Conservation (phyloP, 2,797 vertebrate species). For the Pitangus sulphuratus region DNA sequence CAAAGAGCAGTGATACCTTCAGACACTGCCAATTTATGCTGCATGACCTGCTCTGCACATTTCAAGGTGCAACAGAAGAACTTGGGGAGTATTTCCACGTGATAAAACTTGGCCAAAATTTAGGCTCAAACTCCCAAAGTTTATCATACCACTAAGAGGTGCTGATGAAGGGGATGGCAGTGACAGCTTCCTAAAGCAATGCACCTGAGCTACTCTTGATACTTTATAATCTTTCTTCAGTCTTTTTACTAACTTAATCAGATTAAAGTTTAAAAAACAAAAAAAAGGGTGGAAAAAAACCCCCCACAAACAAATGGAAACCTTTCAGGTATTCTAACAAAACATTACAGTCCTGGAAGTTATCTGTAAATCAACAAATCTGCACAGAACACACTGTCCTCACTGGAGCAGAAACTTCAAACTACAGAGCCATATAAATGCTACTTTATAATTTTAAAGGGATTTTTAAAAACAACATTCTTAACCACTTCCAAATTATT, state of each 20-base stretch:
- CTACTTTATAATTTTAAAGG: background rate
- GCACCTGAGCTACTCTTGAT: background rate
- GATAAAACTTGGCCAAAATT: background rate
- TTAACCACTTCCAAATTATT: conserved; percentile 10
- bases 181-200: background rate
- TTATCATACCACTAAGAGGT: background rate
- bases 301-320: background rate
- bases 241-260: background rate
- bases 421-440: background rate
- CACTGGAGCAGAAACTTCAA: background rate
- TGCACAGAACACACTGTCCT: background rate
- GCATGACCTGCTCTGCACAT: background rate
- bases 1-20: background rate
- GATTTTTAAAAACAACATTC: background rate
- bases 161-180: background rate
- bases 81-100: background rate
- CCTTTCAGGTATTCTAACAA: background rate
- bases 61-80: background rate
- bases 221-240: background rate
- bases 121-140: background rate
- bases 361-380: background rate
- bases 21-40: background rate
- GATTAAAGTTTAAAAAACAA: background rate
- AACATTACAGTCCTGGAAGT: background rate
- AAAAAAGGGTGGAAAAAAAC: no score